Evolutionary conservation across 2,113 vertebrate genomes (phyloP), one percentile per base, ranked within the genome.

Genomic region (Chionodraco myersi): DNA sequence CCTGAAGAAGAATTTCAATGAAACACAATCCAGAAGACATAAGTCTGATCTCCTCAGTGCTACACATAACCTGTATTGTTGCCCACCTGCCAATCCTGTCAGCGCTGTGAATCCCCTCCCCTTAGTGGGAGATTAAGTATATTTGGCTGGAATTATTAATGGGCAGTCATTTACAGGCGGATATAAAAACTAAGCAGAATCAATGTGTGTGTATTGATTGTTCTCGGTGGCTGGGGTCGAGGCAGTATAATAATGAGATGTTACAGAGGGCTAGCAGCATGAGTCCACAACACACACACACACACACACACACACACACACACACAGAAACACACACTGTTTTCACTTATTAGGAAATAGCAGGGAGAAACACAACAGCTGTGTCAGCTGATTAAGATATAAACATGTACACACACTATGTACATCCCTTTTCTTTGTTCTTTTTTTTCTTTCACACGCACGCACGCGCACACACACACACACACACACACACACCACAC

Each of bases 81-180:
- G 83, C 85, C 62, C 83, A 75, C 72, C 86, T 92, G 91, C 85
- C 90, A 86, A 73, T 79, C 82, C 82, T 89, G 87, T 85, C 91
- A 90, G 81, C 74, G 63, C 64, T 0, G 67, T 54, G 80, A 85
- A 86, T 80, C 84, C 80, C 86, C 72, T 77, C 87, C 87, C 85
- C 83, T 93, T 91, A 87, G 91, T 61, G 59, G 88, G 87, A 94
- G 92, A 94, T 95, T 94, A 94, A 94, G 89, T 91, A 90, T 91
- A 94, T 95, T 94, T 94, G 91, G 89, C 85, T 83, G 81, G 91
- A 94, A 94, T 95, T 95, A 93, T 94, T 94, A 94, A 95, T 93
- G 92, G 92, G 76, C 80, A 84, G 91, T 93, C 90, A 91, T 93
- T 94, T 94, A 93, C 88, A 87, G 92, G 89, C 92, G 90, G 94